Base-by-base conservation (phyloP, 2,797 vertebrate genomes). In the Centropyge bicolor region DNA sequence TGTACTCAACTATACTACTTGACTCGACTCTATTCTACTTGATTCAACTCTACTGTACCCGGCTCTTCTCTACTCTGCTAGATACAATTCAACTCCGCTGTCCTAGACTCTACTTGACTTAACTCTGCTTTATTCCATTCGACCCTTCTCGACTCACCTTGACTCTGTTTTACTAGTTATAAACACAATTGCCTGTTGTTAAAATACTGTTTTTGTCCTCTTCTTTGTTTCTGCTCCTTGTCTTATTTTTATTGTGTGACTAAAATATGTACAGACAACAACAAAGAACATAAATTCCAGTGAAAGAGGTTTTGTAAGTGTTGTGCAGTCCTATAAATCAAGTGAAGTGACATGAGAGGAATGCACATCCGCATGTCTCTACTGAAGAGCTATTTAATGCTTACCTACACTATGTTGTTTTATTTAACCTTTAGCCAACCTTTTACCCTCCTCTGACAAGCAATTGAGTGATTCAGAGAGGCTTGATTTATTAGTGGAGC, bases 331-430 rank as follows among this genome's bases (percentile, higher is more conserved):
- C 31, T 69, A 35, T 84, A 59, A 70, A 74, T 88, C 82, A 66
- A 52, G 31, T 70, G 49, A 40, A 75, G 46, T 65, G 77, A 76
- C 55, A 90, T 86, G 89, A 78, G 22, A 89, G 80, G 87, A 93
- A 93, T 92, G 88, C 63, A 61, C 67, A 70, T n/a, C 76, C 62
- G 60, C 41, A 24, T n/a, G 36, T 73, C 48, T 70, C 62, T 60
- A 45, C 60, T 80, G 35, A 74, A 52, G 46, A 9, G 24, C 56
- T 70, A 22, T 62, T 77, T 46, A 27, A 60, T 73, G 31, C 60
- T 38, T 73, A 20, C 54, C 60, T 48, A 8, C 51, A 45, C 19
- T 6, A 20, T 70, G 38, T 55, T 63, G n/a, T 57, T 46, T 77
- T 57, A 70, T 80, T 69, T 52, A 38, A 76, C 55, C 9, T 67